phyloP scores from a whole-genome alignment of 2,888 invertebrate genomes.

The Stenoptilia bipunctidactyla region DNA sequence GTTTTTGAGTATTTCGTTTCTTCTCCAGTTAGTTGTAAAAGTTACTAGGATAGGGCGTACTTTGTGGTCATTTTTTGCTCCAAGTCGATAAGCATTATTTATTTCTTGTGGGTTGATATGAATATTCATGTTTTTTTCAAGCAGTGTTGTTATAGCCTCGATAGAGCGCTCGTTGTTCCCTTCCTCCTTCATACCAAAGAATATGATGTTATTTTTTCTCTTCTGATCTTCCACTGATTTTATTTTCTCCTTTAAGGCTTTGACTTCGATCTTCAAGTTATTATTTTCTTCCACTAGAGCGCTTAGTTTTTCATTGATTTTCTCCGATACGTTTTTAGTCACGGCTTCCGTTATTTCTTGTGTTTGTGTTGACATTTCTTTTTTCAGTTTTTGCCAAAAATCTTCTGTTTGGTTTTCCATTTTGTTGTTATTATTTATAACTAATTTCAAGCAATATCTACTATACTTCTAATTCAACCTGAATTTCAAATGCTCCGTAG shows the following conservation, averaged over 20 bases:
- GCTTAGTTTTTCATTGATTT: conserved; percentile 3
- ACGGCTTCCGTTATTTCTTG: conserved; percentile 8
- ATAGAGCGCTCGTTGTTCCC: neutral
- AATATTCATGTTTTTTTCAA: neutral
- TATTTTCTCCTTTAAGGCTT: conserved; percentile 6
- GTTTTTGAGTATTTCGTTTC: conserved; percentile 3
- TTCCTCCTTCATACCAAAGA: neutral
- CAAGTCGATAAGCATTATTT: neutral
- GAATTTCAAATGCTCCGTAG: conserved; percentile 7
- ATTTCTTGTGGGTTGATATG: neutral
- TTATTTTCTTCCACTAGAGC: conserved; percentile 4
- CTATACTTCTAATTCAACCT: neutral
- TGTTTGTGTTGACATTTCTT: conserved; percentile 10
- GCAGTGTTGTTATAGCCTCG: neutral
- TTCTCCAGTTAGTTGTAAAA: conserved; percentile 8
- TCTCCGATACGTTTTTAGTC: conserved; percentile 7
- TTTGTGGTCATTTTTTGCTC: neutral
- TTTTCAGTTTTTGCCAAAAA: conserved; percentile 5
- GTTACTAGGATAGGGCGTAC: conserved; percentile 5
- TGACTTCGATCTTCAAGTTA: conserved; percentile 5
- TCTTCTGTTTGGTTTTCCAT: conserved; percentile 4
- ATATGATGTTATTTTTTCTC: conserved; percentile 5
- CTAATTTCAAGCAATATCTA: too few species aligned
- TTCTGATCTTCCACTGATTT: conserved; percentile 5
- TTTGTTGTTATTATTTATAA: neutral